phyloP scores from a whole-genome alignment of 2,113 vertebrate genomes.

The Herpetotheres cachinnans region DNA sequence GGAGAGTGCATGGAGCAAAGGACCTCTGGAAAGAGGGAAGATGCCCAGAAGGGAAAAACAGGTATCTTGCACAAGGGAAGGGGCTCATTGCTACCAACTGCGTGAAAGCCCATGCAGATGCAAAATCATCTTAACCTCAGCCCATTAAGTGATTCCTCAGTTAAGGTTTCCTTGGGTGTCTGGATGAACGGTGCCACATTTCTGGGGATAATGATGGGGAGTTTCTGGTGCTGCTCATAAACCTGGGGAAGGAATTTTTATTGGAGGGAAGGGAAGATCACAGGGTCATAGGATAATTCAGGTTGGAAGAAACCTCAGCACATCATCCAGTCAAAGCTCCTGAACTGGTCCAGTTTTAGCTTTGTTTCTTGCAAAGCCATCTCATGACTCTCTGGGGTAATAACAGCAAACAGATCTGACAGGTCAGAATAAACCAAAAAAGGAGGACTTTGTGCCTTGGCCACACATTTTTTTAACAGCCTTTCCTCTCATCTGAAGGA shows the following conservation, averaged over 20 bases:
- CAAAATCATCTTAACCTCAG: fast-evolving
- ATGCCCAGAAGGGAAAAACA: background rate
- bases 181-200: background rate
- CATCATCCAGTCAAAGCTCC: background rate
- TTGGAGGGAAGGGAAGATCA: background rate
- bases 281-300: background rate
- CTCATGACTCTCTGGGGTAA: background rate
- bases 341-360: background rate
- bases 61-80: background rate
- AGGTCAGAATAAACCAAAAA: background rate
- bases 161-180: background rate
- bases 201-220: background rate
- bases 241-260: background rate
- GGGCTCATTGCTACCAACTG: background rate
- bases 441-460: background rate
- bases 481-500: background rate
- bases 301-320: background rate
- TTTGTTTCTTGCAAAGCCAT: background rate
- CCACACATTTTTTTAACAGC: background rate
- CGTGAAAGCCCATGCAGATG: background rate
- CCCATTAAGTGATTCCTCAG: background rate
- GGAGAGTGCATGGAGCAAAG: background rate
- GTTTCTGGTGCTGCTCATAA: background rate
- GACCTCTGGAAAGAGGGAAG: background rate
- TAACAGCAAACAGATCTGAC: background rate